Evolutionary conservation across 2,113 vertebrate genomes (phyloP).

Genomic region (Sceloporus tristichus): DNA sequence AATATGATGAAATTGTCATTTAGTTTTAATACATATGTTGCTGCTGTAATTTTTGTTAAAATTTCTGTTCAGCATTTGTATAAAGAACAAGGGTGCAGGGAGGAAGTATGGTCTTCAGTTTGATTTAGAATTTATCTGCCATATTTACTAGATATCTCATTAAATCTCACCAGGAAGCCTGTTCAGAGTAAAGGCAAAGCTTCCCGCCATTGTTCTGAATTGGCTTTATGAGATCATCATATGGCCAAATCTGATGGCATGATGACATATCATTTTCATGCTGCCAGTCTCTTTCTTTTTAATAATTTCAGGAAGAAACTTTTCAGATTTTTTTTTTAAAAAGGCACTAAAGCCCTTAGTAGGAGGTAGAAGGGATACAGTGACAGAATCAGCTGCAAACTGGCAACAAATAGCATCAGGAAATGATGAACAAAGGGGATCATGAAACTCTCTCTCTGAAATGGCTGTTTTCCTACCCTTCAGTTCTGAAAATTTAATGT

Average conservation of each 20-base stretch:
- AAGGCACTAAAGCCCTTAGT: not conserved
- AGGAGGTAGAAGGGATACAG: not conserved
- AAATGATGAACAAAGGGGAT: not conserved
- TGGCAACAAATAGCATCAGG: too few relatives aligned
- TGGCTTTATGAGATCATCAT: not conserved
- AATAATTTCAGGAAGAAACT: not conserved
- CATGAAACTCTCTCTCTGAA: not conserved
- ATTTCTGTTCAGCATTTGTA: not conserved
- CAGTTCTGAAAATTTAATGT: not conserved
- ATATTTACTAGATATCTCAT: not conserved
- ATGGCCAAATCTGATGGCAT: not conserved
- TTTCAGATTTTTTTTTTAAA: not conserved
- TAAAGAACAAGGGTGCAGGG: not conserved
- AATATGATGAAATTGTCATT: too few relatives aligned
- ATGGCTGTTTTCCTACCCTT: not conserved
- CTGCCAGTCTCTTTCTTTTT: not conserved
- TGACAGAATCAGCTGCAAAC: not conserved
- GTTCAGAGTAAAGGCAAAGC: not conserved
- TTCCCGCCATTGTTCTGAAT: not conserved
- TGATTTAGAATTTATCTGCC: not conserved
- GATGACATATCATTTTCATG: not conserved
- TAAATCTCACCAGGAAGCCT: not conserved
- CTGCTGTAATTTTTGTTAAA: too few relatives aligned
- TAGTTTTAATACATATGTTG: too few relatives aligned
- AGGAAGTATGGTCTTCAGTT: not conserved